Conservation (phyloP, 2,888 invertebrate genomes). For the Linnaemya tessellans region DNA sequence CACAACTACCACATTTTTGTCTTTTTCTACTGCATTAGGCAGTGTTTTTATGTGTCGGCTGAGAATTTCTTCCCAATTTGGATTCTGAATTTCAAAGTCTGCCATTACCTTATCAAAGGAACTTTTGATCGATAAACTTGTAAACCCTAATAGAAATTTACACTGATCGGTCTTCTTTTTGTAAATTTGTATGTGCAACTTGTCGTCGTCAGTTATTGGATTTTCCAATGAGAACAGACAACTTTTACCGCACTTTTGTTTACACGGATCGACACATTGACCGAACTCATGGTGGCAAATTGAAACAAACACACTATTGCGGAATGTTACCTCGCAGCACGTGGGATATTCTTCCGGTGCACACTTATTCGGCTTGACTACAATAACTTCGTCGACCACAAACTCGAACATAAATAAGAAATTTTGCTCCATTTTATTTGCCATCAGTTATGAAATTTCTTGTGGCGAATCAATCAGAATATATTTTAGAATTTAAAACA, state of each 20-base stretch:
- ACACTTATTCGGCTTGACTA: conserved; percentile 81
- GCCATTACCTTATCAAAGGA: conserved; percentile 81
- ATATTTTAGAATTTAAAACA: conserved; percentile 41
- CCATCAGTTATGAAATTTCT: not conserved
- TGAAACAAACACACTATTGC: conserved; percentile 80
- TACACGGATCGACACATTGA: conserved; percentile 76
- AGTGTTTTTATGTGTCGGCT: conserved; percentile 73
- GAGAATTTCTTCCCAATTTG: conserved; percentile 76
- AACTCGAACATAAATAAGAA: conserved; percentile 82
- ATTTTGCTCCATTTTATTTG: conserved; percentile 77
- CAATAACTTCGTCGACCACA: conserved; percentile 81
- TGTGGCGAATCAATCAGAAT: not conserved
- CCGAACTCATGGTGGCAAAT: conserved; percentile 82
- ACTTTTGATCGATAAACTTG: conserved; percentile 78
- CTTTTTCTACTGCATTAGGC: conserved; percentile 75
- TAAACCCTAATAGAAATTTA: conserved; percentile 81
- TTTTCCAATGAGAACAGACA: conserved; percentile 80
- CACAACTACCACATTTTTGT: conserved; percentile 58
- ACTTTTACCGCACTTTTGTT: conserved; percentile 80
- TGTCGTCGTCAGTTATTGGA: conserved; percentile 79
- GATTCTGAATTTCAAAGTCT: conserved; percentile 78
- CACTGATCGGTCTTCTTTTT: conserved; percentile 82
- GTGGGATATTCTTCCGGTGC: conserved; percentile 83
- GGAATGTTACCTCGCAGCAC: conserved; percentile 81
- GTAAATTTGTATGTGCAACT: conserved; percentile 79